These are phyloP conservation scores for Coelogynopora nodosa DNA, from an alignment of 2,888 invertebrate species.

Conservation along the genomic window DNA sequence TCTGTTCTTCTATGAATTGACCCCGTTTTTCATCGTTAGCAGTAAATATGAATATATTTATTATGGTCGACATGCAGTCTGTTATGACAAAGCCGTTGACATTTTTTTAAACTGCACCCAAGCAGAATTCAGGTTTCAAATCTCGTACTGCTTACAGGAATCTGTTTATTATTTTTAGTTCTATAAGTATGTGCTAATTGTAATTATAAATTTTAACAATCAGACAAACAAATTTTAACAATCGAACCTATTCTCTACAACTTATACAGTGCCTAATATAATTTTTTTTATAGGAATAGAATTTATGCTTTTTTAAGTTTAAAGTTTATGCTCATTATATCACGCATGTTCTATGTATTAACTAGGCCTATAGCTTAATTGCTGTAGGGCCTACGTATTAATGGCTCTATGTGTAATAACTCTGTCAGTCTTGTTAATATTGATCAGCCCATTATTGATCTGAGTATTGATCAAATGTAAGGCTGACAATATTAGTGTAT, in stretches of 20 bases:
- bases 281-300: not conserved
- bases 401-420: no score
- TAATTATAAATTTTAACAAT: not conserved
- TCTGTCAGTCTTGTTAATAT: no score
- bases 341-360: no score
- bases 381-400: no score
- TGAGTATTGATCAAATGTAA: no score
- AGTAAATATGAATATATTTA: not conserved
- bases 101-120: conserved; percentile 13
- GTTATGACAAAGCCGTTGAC: not conserved
- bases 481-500: no score
- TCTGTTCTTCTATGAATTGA: not conserved
- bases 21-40: not conserved
- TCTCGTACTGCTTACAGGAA: not conserved
- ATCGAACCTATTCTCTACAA: not conserved
- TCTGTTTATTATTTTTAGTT: not conserved
- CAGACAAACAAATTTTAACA: not conserved
- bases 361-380: no score
- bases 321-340: no score
- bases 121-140: conserved; percentile 10
- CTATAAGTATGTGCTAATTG: not conserved
- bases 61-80: not conserved
- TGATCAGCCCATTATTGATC: no score
- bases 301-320: not conserved
- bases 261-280: conserved; percentile 9